Base-by-base conservation (phyloP, 2,797 vertebrate species). In the Sebastes glaucus region DNA sequence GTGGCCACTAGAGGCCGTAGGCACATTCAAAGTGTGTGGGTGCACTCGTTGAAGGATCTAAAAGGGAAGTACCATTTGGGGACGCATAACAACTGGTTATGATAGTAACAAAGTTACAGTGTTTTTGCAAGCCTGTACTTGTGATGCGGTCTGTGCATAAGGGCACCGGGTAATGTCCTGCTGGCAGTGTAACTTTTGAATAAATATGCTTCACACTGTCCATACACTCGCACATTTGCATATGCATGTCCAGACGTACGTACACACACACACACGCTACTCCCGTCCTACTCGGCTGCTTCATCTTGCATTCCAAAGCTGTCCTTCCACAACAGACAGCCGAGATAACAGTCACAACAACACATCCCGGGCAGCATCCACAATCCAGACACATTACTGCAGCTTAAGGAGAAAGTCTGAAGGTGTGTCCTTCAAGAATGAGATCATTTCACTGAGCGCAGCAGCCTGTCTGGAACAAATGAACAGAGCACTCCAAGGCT, bases 1-100 rank as follows among this genome's bases (percentile, higher is more conserved):
- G 88, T 65, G 87, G 80, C 93, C 91, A 85, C 94, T 93, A 93
- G 89, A 93, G 91, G 91, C 93, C 76, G 86, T 82, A 93, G 89
- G 86, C 88, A 89, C 87, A 88, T 92, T 89, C 82, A 75, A 52
- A 89, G 82, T 88, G 86, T 88, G 88, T 87, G 86, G 84, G 91
- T 82, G 81, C 83, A 77, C 81, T 78, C 78, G 74, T 57, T 78
- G 87, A 85, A 74, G 66, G 84, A 74, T 80, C 82, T 85, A 83
- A 90, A 90, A 86, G 76, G 74, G 82, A 91, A 85, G 86, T 81
- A 88, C 72, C 87, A 90, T 91, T 90, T 89, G 85, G 71, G 86
- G 88, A 92, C 46, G 60, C 71, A 83, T 84, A 93, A 93, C 85
- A 86, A 92, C 92, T 89, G 88, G 89, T 92, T 92, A 84, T 80